Percentiles rank a stretch among this genome's conserved stretches.
These are phyloP conservation scores for Aptenodytes patagonicus DNA, from an alignment of 2,113 vertebrate genomes.

Conservation along the genomic window DNA sequence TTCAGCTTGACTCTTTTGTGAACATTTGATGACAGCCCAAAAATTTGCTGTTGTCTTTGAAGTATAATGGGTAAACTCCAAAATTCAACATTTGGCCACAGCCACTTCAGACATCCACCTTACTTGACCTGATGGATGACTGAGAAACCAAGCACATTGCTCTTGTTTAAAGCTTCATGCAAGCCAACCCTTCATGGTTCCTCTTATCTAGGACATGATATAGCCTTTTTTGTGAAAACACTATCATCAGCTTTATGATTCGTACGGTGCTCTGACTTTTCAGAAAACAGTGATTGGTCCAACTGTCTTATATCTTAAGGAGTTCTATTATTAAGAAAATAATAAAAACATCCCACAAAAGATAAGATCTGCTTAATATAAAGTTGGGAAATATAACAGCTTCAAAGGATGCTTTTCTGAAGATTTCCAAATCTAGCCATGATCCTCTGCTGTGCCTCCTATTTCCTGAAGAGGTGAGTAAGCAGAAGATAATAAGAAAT, in stretches of 20 bases:
- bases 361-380: neutral
- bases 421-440: neutral
- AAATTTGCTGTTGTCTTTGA: neutral
- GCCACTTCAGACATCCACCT: neutral
- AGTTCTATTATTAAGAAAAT: neutral
- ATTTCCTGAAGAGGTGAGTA: neutral
- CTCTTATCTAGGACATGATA: neutral
- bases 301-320: neutral
- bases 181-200: neutral
- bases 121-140: neutral
- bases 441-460: neutral
- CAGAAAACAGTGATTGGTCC: neutral
- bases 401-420: neutral
- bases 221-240: neutral
- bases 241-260: neutral
- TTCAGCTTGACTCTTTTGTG: neutral
- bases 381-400: neutral
- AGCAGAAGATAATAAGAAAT: neutral
- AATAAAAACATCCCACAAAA: neutral
- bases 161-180: neutral
- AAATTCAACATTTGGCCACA: neutral
- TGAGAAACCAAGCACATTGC: neutral
- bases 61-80: neutral
- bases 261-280: neutral
- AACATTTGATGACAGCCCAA: neutral